phyloP scores from a whole-genome alignment of 2,888 invertebrate species.

The Crossocerus cetratus region DNA sequence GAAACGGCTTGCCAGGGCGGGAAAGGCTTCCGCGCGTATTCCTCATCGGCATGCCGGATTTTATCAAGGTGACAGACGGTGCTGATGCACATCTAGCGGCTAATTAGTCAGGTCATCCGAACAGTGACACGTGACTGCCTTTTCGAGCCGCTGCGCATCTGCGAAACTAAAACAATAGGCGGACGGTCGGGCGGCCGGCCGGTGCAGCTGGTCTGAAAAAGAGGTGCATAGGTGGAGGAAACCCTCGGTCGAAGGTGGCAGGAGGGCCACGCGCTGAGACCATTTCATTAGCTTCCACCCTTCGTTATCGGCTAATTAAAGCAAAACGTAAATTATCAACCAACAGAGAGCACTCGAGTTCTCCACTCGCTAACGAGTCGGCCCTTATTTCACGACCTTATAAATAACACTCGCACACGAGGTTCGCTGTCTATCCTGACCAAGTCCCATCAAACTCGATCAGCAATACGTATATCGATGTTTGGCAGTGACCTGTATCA shows the following conservation, averaged over 20 bases:
- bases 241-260: conserved; percentile 6
- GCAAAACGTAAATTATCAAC: conserved; percentile 25
- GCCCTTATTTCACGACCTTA: conserved; percentile 3
- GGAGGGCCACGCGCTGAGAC: conserved; percentile 32
- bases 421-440: too few species aligned
- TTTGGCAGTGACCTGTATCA: too few species aligned
- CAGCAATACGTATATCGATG: too few species aligned
- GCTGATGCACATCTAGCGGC: conserved; percentile 43
- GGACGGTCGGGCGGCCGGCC: conserved; percentile 4
- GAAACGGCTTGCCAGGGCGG: neutral
- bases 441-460: too few species aligned
- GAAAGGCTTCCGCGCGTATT: conserved; percentile 14
- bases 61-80: conserved; percentile 47
- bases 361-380: conserved; percentile 6
- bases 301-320: conserved; percentile 38
- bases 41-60: conserved; percentile 24
- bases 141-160: conserved; percentile 54
- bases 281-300: conserved; percentile 43
- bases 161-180: conserved; percentile 63
- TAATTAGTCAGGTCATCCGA: conserved; percentile 56
- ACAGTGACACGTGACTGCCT: conserved; percentile 50
- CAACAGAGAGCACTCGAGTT: conserved; percentile 9
- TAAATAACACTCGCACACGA: neutral
- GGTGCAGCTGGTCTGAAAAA: conserved; percentile 55
- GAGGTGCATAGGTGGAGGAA: conserved; percentile 3